These are phyloP conservation scores for Musca vetustissima DNA, from an alignment of 1,140 invertebrate species.

Conservation along the genomic window DNA sequence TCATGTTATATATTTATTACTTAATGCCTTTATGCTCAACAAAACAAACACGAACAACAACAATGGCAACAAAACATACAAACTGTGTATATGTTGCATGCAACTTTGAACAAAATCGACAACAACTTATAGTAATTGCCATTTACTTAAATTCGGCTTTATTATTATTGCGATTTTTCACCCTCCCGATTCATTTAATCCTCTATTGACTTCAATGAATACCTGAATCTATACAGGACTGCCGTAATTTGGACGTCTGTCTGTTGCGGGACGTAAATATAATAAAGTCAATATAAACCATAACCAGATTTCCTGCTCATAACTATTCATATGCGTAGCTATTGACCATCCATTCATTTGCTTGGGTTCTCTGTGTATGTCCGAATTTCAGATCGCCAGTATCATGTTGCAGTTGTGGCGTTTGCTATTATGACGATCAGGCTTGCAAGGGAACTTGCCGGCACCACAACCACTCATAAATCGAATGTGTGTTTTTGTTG, in stretches of 20 bases:
- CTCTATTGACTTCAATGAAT: constrained; percentile 6
- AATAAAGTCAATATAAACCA: neutral
- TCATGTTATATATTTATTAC: constrained; percentile 2
- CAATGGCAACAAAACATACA: constrained; percentile 7
- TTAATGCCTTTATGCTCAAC: constrained; percentile 2
- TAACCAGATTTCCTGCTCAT: neutral
- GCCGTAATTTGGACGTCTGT: no score
- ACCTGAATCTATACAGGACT: no score
- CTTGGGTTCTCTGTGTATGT: no score
- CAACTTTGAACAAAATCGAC: constrained; percentile 13
- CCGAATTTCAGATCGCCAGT: no score
- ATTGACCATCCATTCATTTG: no score
- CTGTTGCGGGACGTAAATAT: no score
- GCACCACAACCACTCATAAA: constrained; percentile 10
- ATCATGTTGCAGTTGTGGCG: no score
- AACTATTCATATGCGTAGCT: constrained; percentile 9
- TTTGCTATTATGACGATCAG: no score
- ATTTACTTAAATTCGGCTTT: constrained; percentile 18
- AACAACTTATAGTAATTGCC: constrained; percentile 12
- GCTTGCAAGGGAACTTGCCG: no score
- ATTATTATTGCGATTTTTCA: neutral
- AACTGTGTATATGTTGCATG: neutral
- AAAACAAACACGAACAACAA: neutral
- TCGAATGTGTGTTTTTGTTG: neutral
- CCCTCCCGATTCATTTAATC: constrained; percentile 16